Evolutionary conservation across 2,797 vertebrate genomes (phyloP).

Genomic region (Danio aesculapii): DNA sequence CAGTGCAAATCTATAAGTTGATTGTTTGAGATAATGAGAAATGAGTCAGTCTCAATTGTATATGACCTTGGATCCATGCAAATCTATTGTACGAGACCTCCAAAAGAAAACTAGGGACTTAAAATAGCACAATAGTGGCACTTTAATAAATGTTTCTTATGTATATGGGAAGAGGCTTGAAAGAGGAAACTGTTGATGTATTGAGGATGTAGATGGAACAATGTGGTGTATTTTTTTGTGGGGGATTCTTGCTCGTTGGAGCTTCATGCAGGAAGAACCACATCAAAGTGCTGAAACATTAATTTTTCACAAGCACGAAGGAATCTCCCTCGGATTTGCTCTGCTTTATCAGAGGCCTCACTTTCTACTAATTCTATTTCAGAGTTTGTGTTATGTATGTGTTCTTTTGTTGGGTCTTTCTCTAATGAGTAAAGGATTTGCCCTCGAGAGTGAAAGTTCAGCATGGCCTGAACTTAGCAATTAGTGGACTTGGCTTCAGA

Average conservation of each 20-base stretch:
- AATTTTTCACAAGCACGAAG: constrained; percentile 17
- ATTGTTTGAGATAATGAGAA: no score
- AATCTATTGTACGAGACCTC: no score
- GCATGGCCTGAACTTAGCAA: constrained; percentile 32
- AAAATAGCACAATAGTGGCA: no score
- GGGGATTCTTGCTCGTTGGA: not conserved
- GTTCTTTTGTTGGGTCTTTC: constrained; percentile 23
- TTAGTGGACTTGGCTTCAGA: constrained; percentile 37
- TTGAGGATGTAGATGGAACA: not conserved
- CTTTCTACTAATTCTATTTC: not conserved
- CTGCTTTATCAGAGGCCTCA: not conserved
- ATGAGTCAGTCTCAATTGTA: no score
- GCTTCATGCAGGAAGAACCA: not conserved
- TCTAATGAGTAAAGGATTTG: constrained; percentile 1
- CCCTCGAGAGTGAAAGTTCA: constrained; percentile 27
- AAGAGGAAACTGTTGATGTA: constrained; percentile 27
- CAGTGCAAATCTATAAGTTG: no score
- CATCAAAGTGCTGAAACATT: constrained; percentile 14
- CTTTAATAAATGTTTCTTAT: not conserved
- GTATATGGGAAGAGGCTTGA: constrained; percentile 20
- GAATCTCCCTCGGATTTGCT: not conserved
- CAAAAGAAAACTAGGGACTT: no score
- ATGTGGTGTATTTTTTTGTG: not conserved
- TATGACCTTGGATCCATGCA: no score
- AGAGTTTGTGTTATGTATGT: not conserved